Base-by-base conservation (phyloP, 2,888 invertebrate genomes). In the Ptilodon capucinus region DNA sequence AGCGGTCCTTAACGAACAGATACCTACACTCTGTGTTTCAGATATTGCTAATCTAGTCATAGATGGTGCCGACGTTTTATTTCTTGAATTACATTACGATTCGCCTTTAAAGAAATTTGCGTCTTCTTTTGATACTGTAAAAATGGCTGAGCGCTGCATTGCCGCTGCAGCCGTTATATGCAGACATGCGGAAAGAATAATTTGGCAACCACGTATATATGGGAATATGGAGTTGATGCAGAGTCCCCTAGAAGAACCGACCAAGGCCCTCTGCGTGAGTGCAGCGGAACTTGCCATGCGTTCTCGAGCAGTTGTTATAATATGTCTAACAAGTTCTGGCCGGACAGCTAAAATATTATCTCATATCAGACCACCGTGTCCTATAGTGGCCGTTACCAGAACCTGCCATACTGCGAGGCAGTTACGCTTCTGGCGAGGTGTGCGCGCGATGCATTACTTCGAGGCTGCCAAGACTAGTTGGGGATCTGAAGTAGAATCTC, bases 41-140 rank as follows among this genome's bases (percentile, higher is more conserved):
- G 97, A 98, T 78, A 96, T 98, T n/a, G 97, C 97, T 17, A 98
- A 98, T 82, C 94, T 97, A 9, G 94, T 98, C 35, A 87, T 97
- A 17, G 98, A 98, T 82, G 98, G 98, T 4, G 95, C 95, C 34
- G 98, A 98, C 81, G 97, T 97, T 66, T 94, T 98, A 43, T 92
- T 93, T 83, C 94, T 98, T 93, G 92, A 98, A 74, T 93, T 90
- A 19, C 79, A 87, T 58, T 90, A 86, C 53, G 84, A 88, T 67
- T 86, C 87, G 8, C 89, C 89, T 0, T 57, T 88, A 30, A 82
- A 78, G 44, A 90, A 85, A 59, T 64, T 79, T 54, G 64, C 80
- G 4, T 74, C 79, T 4, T 63, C 71, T n/a, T 77, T 71, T 54
- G 88, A 89, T 51, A 56, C 79, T 2, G 67, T 86, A 9, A 81